Conservation (phyloP, 2,113 vertebrate genomes). For the Nothobranchius kuhntae region DNA sequence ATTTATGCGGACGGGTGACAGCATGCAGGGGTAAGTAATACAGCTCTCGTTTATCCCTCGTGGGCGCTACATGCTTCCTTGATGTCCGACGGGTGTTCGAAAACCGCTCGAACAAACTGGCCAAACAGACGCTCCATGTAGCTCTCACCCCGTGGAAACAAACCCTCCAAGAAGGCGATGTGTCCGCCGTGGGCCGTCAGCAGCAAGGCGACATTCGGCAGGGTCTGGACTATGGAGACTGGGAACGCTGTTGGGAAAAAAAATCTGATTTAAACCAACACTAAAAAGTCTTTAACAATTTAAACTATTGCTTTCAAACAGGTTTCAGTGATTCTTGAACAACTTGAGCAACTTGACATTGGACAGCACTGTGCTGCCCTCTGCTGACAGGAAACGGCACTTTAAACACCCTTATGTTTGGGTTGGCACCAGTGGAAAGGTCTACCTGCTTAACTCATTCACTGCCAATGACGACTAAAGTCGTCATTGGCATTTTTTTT, state of each 20-base stretch:
- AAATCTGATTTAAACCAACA: too few relatives aligned
- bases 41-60: slow-evolving; percentile 7
- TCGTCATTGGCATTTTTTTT: too few relatives aligned
- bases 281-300: too few relatives aligned
- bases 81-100: slow-evolving; percentile 74
- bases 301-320: too few relatives aligned
- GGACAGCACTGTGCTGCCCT: too few relatives aligned
- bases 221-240: slow-evolving; percentile 53
- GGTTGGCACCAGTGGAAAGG: too few relatives aligned
- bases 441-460: too few relatives aligned
- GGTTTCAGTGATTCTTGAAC: too few relatives aligned
- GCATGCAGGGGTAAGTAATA: slow-evolving; percentile 13
- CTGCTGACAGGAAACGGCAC: too few relatives aligned
- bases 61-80: slow-evolving; percentile 59
- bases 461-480: too few relatives aligned
- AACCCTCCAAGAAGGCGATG: slow-evolving; percentile 84
- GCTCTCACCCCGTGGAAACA: slow-evolving; percentile 74
- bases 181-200: slow-evolving; percentile 83
- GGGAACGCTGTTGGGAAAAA: slow-evolving; percentile 75
- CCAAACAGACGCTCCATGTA: slow-evolving; percentile 81
- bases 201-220: slow-evolving; percentile 78
- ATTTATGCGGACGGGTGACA: background rate
- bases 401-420: too few relatives aligned
- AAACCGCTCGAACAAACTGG: slow-evolving; percentile 73
- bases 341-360: too few relatives aligned